Evolutionary conservation across 1,140 invertebrate species (phyloP).

Genomic region (Penaeus japonicus): DNA sequence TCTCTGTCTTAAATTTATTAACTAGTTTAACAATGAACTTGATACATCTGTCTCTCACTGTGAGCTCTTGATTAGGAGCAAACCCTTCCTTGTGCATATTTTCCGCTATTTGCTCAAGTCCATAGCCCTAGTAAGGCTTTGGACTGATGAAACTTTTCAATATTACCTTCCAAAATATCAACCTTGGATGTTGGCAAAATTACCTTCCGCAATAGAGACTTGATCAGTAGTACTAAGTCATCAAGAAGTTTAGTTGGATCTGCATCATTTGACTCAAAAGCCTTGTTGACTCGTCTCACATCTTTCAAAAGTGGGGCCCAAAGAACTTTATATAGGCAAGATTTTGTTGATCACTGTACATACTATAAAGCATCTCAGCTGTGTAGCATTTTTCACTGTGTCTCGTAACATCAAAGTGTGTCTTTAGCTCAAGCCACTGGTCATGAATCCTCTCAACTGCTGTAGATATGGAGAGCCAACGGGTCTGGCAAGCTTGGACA

Average conservation of each 20-base stretch:
- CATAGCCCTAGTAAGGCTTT: background rate
- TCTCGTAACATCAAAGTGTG: constrained; percentile 60
- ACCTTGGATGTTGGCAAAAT: background rate
- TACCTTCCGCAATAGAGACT: background rate
- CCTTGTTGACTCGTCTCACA: constrained; percentile 10
- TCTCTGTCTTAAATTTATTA: constrained; percentile 14
- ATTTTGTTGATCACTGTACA: constrained; percentile 60
- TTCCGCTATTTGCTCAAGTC: background rate
- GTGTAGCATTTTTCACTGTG: constrained; percentile 60
- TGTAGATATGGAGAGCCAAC: constrained; percentile 63
- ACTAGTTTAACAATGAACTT: constrained; percentile 19
- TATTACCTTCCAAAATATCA: constrained; percentile 7
- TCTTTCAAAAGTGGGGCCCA: background rate
- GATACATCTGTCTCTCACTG: background rate
- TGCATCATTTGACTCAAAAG: constrained; percentile 14
- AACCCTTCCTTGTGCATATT: background rate
- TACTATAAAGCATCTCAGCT: constrained; percentile 59
- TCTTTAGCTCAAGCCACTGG: constrained; percentile 64
- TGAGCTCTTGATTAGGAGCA: background rate
- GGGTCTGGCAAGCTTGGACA: constrained; percentile 62
- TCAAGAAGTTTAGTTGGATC: constrained; percentile 3
- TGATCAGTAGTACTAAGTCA: constrained; percentile 15
- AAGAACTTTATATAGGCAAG: constrained; percentile 50
- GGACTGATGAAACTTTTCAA: background rate
- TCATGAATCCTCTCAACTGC: constrained; percentile 62